Evolutionary conservation across 2,888 invertebrate species (phyloP).

Genomic region (Ormia ochracea): DNA sequence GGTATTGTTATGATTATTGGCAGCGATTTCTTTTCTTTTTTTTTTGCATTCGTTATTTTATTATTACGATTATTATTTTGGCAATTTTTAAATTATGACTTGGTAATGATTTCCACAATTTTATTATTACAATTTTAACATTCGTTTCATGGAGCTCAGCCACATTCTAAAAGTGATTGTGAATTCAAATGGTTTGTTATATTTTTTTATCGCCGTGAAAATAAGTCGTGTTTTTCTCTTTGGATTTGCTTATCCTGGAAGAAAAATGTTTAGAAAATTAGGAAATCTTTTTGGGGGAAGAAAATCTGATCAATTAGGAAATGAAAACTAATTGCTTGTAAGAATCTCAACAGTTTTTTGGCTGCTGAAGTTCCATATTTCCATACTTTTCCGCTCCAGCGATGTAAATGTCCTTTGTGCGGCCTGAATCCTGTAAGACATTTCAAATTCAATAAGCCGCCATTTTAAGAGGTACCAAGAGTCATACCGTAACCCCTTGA

Average conservation of each 20-base stretch:
- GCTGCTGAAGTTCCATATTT: too few species aligned
- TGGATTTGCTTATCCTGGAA: not conserved
- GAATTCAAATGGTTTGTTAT: not conserved
- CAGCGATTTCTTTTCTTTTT: not conserved
- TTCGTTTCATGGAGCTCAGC: slow-evolving; percentile 35
- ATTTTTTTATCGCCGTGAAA: not conserved
- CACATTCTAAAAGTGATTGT: slow-evolving; percentile 59
- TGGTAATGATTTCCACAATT: slow-evolving; percentile 47
- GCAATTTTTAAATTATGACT: slow-evolving; percentile 58
- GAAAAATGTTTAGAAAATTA: too few species aligned
- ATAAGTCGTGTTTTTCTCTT: not conserved
- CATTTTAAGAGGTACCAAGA: too few species aligned
- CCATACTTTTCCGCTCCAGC: too few species aligned
- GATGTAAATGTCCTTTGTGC: too few species aligned
- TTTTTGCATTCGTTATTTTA: slow-evolving; percentile 10
- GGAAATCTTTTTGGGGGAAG: too few species aligned
- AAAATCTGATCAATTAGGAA: too few species aligned
- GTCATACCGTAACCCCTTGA: too few species aligned
- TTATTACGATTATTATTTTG: slow-evolving; percentile 41
- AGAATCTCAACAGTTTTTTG: too few species aligned
- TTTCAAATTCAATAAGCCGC: too few species aligned
- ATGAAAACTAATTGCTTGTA: too few species aligned
- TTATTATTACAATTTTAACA: slow-evolving; percentile 7
- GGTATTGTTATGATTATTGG: slow-evolving; percentile 11
- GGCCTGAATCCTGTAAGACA: too few species aligned